Evolutionary conservation across 1,140 invertebrate genomes (phyloP).

Genomic region (Archegozetes longisetosus): DNA sequence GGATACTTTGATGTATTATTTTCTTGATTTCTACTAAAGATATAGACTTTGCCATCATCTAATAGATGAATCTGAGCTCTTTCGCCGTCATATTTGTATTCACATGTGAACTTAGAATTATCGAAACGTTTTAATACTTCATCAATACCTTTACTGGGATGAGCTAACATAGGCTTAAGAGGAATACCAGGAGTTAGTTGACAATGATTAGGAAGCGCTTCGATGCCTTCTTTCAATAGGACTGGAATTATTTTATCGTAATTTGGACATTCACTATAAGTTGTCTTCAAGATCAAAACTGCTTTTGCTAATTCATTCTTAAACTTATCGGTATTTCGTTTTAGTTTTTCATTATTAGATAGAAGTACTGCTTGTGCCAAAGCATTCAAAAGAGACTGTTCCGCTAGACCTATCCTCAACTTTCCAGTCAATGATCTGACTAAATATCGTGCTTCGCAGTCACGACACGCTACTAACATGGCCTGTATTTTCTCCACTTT

Average conservation of each 20-base stretch:
- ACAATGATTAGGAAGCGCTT: conserved; percentile 59
- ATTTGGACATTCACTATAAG: conserved; percentile 92
- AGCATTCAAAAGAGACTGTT: conserved; percentile 79
- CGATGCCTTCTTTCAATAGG: conserved; percentile 60
- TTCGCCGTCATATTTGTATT: conserved; percentile 99
- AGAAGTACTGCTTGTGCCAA: conserved; percentile 63
- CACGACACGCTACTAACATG: conserved; percentile 78
- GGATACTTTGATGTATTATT: conserved; percentile 97
- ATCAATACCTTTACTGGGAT: conserved; percentile 74
- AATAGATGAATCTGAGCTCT: conserved; percentile 76
- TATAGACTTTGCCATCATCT: conserved; percentile 49
- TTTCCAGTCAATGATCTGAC: conserved; percentile 86
- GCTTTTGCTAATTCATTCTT: conserved; percentile 64
- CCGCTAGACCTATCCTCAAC: conserved; percentile 85
- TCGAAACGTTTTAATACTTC: conserved; percentile 87
- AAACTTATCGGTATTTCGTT: conserved; percentile 41
- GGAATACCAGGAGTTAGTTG: conserved; percentile 83
- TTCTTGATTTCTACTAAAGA: conserved; percentile 96
- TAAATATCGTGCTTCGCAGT: conserved; percentile 77
- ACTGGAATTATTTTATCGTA: conserved; percentile 73
- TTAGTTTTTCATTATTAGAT: conserved; percentile 9
- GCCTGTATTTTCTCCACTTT: conserved; percentile 84
- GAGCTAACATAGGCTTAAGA: conserved; percentile 94
- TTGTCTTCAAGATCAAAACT: conserved; percentile 68
- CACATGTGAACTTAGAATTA: conserved; percentile 82